phyloP scores from a whole-genome alignment of 2,888 invertebrate genomes.

The Philaethria dido region DNA sequence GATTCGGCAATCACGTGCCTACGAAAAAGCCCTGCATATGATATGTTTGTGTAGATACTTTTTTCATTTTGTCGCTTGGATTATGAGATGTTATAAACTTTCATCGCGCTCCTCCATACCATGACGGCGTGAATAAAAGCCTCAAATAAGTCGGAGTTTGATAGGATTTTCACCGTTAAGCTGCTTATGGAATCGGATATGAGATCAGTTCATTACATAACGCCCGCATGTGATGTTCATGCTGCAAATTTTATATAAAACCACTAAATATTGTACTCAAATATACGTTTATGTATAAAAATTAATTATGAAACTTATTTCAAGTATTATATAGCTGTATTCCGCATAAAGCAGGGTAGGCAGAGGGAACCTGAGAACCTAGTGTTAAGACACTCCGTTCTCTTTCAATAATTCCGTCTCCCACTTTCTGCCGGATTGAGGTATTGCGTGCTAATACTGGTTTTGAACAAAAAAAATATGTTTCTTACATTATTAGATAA shows the following conservation, averaged over 20 bases:
- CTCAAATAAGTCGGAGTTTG: constrained; percentile 28
- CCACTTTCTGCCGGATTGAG: no score
- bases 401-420: no score
- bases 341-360: no score
- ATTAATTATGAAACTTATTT: no score
- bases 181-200: constrained; percentile 24
- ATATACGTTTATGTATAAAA: no score
- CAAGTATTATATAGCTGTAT: no score
- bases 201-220: constrained; percentile 21
- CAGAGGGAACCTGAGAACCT: no score
- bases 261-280: not conserved
- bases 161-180: constrained; percentile 29
- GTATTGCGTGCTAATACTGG: no score
- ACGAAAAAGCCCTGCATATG: not conserved
- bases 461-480: no score
- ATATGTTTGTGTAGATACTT: not conserved
- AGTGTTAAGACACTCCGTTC: no score
- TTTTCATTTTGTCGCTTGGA: constrained; percentile 13
- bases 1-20: not conserved
- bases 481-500: no score
- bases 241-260: constrained; percentile 1
- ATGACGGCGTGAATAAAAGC: constrained; percentile 16
- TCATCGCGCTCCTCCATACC: constrained; percentile 9
- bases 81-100: constrained; percentile 26
- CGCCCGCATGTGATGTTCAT: constrained; percentile 9